Base-by-base conservation (phyloP, 2,888 invertebrate species). In the Mesopsocus fuscifrons region DNA sequence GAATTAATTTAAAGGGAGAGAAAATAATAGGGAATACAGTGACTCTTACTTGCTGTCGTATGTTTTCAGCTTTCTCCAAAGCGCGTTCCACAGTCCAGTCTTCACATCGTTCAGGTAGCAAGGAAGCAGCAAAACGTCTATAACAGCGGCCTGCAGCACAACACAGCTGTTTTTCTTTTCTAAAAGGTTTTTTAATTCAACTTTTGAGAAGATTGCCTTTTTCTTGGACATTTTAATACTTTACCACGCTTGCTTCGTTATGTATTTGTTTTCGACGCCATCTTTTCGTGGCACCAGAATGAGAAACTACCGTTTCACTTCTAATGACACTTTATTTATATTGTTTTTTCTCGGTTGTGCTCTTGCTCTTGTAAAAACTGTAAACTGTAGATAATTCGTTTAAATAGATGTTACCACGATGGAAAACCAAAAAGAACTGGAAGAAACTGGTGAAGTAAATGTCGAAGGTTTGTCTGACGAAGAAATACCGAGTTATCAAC, bases 91-190 rank as follows among this genome's bases (percentile, higher is more conserved):
- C 4, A 77, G 58, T 6, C 74, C 69, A 46, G 66, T 63, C 43
- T 65, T 68, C 18, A 74, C 52, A 52, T 74, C 67, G 26, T 66
- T 68, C 34, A 75, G 60, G 53, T 75, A 72, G 64, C 69, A 71
- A 4, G 77, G 75, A 55, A 73, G 71, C 41, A 77, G 53, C 1
- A 68, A 67, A 42, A 75, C 51, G 51, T 73, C 74, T 55, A 70
- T 67, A 17, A 61, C 68, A 6, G 65, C 61, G 53, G 59, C 65
- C 53, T 68, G 69, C 48, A 67, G 65, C 48, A 63, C 53, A 23
- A 77, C 69, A 55, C 70, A 70, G 1, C 72, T 69, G 48, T 69
- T 33, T 33, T 3, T 4, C 33, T 9, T 17, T 6, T 4, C 17
- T 16, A 4, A 6, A 9, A 33, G 4, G 16, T 33, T 33, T 33